Base-by-base conservation (phyloP, 37 sponge, comb jelly and placozoan species). In the Axinella damicornis region DNA sequence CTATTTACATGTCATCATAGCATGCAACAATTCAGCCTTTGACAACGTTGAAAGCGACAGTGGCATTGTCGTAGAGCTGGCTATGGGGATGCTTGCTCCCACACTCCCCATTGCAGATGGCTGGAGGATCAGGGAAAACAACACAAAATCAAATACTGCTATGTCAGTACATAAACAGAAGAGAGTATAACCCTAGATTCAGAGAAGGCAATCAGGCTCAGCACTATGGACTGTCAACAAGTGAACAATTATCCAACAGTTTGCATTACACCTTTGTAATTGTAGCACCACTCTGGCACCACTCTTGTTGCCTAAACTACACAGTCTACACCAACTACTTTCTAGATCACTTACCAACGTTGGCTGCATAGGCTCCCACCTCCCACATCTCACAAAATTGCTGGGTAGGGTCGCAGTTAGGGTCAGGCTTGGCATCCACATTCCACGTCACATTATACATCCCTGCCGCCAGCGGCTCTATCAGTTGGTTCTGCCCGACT, bases 11-110 rank as follows among this genome's bases (percentile, higher is more conserved):
- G n/a, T n/a, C n/a, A n/a, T n/a, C n/a, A 46, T 46, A 46, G 9
- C 46, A 4, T 4, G 4, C 46, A 46, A 46, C 9, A 46, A 12
- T 46, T 46, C 46, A 46, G 46, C 46, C 46, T 9, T 46, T 46
- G 46, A 46, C 46, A 77, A 96, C 90, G 14, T 58, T 87, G 79
- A 96, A 96, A 32, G 37, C 65, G 30, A 71, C 71, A 53, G 22
- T 65, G 18, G 39, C 82, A 12, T 53, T 53, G 77, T 81, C 86
- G 65, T 96, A 96, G 14, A 96, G 52, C 53, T 76, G 60, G 76
- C 90, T 89, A 70, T 96, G 93, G 30, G 96, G 93, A 80, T 96
- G 96, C 33, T 87, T 90, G 70, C 96, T 92, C 18, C 87, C 88
- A 88, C 96, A 96, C 79, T 92, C 82, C 28, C 93, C 96, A 76